These are phyloP conservation scores for Sebastes taczanowskii DNA, from an alignment of 2,797 vertebrate genomes.

Conservation along the genomic window DNA sequence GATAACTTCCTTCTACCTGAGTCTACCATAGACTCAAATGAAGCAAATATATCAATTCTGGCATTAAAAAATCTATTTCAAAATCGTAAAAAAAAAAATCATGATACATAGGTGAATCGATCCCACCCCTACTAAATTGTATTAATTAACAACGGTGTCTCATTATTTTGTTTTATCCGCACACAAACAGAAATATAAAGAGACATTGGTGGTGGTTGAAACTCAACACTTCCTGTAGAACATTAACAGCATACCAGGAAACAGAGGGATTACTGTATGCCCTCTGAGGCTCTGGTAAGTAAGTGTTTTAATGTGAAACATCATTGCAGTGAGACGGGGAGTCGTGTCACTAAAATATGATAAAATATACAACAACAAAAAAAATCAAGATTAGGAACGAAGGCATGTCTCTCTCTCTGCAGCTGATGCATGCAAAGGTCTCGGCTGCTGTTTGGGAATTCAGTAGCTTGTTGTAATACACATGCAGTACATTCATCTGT, in stretches of 20 bases:
- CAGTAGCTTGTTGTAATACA: not conserved
- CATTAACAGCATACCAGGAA: not conserved
- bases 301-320: not conserved
- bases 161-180: not conserved
- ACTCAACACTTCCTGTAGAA: not conserved
- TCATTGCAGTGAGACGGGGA: not conserved
- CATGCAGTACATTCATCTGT: slow-evolving; percentile 29
- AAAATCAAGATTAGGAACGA: not conserved
- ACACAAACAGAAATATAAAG: not conserved
- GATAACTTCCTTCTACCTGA: no score
- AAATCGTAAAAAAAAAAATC: no score
- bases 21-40: no score
- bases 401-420: not conserved
- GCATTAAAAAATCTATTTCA: no score
- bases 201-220: not conserved
- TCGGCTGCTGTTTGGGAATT: slow-evolving; percentile 5
- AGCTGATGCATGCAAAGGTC: not conserved
- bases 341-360: not conserved
- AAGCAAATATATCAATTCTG: no score
- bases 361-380: not conserved
- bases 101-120: no score
- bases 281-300: not conserved
- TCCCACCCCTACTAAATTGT: not conserved
- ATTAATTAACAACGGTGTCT: not conserved
- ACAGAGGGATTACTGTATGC: not conserved